Conservation (phyloP, 2,113 vertebrate genomes). For the Lucifuga dentata region DNA sequence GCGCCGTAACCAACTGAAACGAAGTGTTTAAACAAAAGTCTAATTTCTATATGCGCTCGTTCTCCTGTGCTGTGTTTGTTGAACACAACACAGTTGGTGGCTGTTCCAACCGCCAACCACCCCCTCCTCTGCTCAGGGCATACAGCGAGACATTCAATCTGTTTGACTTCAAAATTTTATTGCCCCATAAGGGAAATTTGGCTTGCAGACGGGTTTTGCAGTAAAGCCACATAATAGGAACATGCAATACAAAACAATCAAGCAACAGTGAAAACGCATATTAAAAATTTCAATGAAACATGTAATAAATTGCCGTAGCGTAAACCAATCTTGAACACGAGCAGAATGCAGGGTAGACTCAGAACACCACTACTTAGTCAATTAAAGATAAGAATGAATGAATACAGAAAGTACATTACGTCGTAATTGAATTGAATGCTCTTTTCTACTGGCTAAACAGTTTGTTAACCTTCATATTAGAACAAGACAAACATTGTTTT, state of each 20-base stretch:
- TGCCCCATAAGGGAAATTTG: conserved; percentile 22
- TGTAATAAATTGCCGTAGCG: conserved; percentile 17
- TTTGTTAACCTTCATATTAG: conserved; percentile 30
- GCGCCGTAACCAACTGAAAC: neutral
- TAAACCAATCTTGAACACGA: conserved; percentile 4
- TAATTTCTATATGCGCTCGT: neutral
- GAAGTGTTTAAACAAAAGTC: neutral
- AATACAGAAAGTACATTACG: conserved; percentile 16
- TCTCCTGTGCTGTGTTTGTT: too few species aligned
- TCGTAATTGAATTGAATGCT: neutral
- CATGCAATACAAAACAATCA: conserved; percentile 14
- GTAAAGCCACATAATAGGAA: conserved; percentile 21
- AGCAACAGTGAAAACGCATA: neutral
- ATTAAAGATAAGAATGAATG: conserved; percentile 10
- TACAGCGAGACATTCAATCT: conserved; percentile 2
- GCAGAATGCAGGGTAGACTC: neutral
- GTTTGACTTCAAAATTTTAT: conserved; percentile 39
- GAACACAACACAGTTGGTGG: neutral
- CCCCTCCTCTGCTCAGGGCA: conserved; percentile 7
- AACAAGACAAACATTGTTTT: neutral
- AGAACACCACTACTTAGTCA: conserved; percentile 4
- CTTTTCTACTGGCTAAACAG: conserved; percentile 17
- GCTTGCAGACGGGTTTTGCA: conserved; percentile 31
- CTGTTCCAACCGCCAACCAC: too few species aligned
- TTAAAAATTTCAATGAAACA: conserved; percentile 28